Percentiles rank a stretch among this genome's conserved stretches.
Evolutionary conservation across 2,888 invertebrate genomes (phyloP).

Genomic region (Mactromeris polynyma): DNA sequence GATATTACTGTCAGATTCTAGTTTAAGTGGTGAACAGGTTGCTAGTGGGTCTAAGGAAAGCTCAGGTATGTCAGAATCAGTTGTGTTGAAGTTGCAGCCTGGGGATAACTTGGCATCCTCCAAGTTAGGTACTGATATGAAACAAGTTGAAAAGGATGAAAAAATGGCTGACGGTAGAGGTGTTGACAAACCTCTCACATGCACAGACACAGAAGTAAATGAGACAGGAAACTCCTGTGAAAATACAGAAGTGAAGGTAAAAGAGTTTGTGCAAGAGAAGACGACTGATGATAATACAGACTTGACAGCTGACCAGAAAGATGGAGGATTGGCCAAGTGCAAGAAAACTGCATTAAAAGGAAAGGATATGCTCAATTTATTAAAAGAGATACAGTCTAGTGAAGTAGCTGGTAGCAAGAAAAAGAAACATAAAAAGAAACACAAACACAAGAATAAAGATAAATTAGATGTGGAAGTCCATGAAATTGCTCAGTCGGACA

Average conservation of each 20-base stretch:
- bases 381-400: slow-evolving; percentile 59
- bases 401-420: slow-evolving; percentile 43
- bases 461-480: slow-evolving; percentile 20
- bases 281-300: background rate
- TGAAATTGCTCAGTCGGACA: slow-evolving; percentile 29
- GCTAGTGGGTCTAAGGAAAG: background rate
- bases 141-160: background rate
- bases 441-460: slow-evolving; percentile 47
- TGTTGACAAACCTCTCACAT: background rate
- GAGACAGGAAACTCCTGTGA: background rate
- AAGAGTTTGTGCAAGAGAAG: background rate
- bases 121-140: background rate
- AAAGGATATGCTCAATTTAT: slow-evolving; percentile 63
- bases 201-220: background rate
- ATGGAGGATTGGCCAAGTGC: background rate
- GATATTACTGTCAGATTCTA: slow-evolving; percentile 46
- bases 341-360: slow-evolving; percentile 62
- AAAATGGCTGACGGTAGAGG: background rate
- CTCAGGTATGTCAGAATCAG: background rate
- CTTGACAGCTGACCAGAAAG: background rate
- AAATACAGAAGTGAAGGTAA: background rate
- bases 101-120: background rate
- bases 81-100: background rate
- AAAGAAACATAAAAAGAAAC: slow-evolving; percentile 54
- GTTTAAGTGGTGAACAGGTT: slow-evolving; percentile 4